Evolutionary conservation across 2,113 vertebrate genomes (phyloP), one percentile per base, ranked within the genome.

Genomic region (Carassius auratus): DNA sequence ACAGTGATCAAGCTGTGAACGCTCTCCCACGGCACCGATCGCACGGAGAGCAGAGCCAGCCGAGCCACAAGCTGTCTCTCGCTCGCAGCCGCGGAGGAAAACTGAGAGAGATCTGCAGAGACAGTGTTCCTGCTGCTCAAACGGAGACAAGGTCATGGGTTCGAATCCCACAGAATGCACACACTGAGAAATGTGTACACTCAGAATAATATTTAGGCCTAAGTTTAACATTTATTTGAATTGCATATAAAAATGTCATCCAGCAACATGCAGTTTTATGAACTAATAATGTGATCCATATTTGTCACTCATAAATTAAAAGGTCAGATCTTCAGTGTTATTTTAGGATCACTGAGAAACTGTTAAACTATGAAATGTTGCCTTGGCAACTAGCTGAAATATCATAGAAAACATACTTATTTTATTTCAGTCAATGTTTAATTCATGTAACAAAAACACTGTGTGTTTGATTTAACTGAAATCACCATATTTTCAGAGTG

Each of bases 71-170:
- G 42, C 38, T 38, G 38, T 38, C 38, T 38, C 38, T 38, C 38
- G 38, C 38, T 38, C 38, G 38, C 88, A 89, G 68, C 42, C 62
- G 8, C 38, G 3, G 45, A 48, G 45, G 10, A 12, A 10, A 48
- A 12, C 45, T 66, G 26, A 88, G 78, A 73, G 86, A 86, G 82
- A 81, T 81, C 59, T 59, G 68, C 42, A 76, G 71, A 75, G 21
- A 69, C 87, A 83, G 75, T 76, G 69, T 42, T 61, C 45, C 48
- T 21, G 19, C 13, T 3, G 26, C 30, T 69, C 33, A 38, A 9
- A 19, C 15, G 10, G 6, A 8, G 36, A 19, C 68, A 36, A 19
- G 55, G 17, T 19, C 33, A 10, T 10, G 68, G 15, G 64, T 33
- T 68, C n/a, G 59, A 62, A 1, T 62, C 61, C 61, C n/a, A 4